Conservation (phyloP, 2,888 invertebrate genomes). For the Trissolcus japonicus region DNA sequence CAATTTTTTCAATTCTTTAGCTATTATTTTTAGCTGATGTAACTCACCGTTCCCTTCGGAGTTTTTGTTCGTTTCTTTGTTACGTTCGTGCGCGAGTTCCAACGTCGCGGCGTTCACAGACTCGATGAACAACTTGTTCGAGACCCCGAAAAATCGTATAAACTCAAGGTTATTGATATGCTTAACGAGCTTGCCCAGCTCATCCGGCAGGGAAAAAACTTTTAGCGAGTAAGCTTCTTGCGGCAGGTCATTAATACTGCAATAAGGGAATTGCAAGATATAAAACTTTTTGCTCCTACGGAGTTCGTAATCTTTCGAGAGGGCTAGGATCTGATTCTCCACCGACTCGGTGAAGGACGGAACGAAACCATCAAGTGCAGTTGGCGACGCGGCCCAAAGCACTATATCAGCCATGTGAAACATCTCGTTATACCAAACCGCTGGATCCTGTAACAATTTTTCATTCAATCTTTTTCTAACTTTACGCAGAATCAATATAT, state of each 20-base stretch:
- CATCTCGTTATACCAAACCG: constrained; percentile 70
- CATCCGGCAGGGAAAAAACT: constrained; percentile 67
- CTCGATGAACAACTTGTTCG: constrained; percentile 64
- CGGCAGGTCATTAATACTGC: constrained; percentile 68
- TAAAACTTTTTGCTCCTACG: constrained; percentile 67
- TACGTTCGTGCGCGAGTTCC: constrained; percentile 55
- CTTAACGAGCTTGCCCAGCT: constrained; percentile 68
- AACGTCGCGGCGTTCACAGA: constrained; percentile 64
- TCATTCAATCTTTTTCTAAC: neutral
- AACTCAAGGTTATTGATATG: constrained; percentile 65
- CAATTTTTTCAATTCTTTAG: too few relatives aligned
- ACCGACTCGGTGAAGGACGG: constrained; percentile 67
- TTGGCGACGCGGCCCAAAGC: constrained; percentile 70
- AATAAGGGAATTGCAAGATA: constrained; percentile 70
- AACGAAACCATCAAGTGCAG: constrained; percentile 54
- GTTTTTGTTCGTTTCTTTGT: constrained; percentile 17
- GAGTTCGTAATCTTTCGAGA: constrained; percentile 68
- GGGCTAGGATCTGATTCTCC: constrained; percentile 66
- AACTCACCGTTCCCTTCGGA: constrained; percentile 32
- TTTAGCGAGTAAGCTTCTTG: constrained; percentile 69
- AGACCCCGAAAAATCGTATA: constrained; percentile 61
- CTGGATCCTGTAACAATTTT: constrained; percentile 66
- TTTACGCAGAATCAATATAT: too few relatives aligned
- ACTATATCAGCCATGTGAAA: constrained; percentile 68
- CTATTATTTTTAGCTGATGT: neutral